phyloP scores from a whole-genome alignment of 2,888 invertebrate species.

The Synergus japonicus region DNA sequence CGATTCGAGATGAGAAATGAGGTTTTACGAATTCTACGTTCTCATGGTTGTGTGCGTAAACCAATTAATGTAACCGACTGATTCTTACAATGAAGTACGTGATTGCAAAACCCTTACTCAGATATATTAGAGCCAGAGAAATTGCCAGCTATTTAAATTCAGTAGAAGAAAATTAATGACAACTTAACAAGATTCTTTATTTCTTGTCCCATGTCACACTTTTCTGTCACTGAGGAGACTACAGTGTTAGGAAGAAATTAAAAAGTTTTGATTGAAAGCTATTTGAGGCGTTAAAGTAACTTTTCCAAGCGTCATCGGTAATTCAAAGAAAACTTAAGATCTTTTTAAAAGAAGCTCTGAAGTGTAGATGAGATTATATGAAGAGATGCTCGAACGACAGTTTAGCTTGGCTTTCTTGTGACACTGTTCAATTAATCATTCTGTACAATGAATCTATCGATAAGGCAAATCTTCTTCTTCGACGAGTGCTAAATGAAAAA shows the following conservation, averaged over 20 bases:
- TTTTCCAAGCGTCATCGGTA: background rate
- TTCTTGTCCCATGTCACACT: background rate
- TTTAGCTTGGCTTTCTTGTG: background rate
- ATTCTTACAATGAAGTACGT: background rate
- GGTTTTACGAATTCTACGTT: constrained; percentile 23
- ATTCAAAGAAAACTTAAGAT: background rate
- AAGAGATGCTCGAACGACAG: background rate
- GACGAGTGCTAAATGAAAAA: background rate
- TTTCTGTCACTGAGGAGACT: background rate
- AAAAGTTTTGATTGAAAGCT: background rate
- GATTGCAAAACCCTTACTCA: background rate
- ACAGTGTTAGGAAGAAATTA: background rate
- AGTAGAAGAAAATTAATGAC: background rate
- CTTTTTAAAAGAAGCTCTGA: background rate
- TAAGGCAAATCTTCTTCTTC: background rate
- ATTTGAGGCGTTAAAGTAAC: background rate
- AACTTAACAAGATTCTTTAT: background rate
- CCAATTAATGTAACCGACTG: background rate
- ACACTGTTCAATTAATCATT: constrained; percentile 17
- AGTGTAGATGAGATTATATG: background rate
- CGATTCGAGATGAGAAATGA: constrained; percentile 30
- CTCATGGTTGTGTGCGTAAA: background rate
- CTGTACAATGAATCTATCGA: background rate
- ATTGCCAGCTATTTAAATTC: background rate
- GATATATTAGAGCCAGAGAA: background rate